Evolutionary conservation across 2,113 vertebrate genomes (phyloP).

Genomic region (Neodon shergylaensis): DNA sequence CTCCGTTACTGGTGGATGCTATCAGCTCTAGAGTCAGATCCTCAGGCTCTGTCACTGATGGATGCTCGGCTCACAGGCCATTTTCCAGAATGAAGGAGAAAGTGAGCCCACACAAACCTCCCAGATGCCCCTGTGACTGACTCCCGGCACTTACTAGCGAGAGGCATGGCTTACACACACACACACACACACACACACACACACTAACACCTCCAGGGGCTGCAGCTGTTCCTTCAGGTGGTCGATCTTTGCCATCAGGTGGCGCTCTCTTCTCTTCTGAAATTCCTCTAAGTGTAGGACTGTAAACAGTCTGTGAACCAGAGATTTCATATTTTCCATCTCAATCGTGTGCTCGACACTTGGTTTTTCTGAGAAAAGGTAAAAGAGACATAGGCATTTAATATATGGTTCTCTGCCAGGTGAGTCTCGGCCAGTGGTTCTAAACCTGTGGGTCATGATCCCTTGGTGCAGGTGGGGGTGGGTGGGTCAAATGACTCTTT

Average conservation of each 20-base stretch:
- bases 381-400: slow-evolving; percentile 7
- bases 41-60: too few species aligned
- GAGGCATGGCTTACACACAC: background rate
- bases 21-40: background rate
- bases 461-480: background rate
- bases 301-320: slow-evolving; percentile 91
- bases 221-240: slow-evolving; percentile 89
- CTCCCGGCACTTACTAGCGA: accelerated
- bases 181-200: slow-evolving; percentile 85
- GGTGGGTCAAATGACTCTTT: background rate
- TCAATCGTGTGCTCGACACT: slow-evolving; percentile 82
- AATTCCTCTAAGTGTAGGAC: slow-evolving; percentile 90
- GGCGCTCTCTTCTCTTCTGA: slow-evolving; percentile 89
- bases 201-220: slow-evolving; percentile 87
- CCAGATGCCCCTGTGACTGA: background rate
- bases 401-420: background rate
- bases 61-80: background rate
- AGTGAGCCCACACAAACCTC: background rate
- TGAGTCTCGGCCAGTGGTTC: background rate
- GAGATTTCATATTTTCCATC: slow-evolving; percentile 88
- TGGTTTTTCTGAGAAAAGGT: slow-evolving; percentile 81
- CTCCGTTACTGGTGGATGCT: too few species aligned
- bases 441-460: background rate
- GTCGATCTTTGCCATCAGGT: slow-evolving; percentile 89
- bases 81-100: background rate